Base-by-base conservation (phyloP, 1,140 invertebrate species). In the Neuroterus valhalla region DNA sequence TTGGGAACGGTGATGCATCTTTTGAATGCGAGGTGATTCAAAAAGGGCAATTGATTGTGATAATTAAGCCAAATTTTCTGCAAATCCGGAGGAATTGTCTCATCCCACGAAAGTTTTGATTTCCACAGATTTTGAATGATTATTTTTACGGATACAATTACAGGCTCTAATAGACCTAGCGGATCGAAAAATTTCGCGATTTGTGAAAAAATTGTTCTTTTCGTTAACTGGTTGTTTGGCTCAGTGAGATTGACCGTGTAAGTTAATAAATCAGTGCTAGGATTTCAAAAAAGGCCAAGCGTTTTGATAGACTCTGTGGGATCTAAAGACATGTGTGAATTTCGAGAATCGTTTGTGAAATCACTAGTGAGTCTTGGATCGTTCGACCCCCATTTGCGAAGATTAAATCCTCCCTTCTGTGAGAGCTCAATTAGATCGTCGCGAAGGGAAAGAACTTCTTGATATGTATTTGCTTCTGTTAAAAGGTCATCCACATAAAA, bases 361-460 rank as follows among this genome's bases (percentile, higher is more conserved):
- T 50, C 4, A 17, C 19, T 4, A 50, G 6, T 17, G n/a, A 50
- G 19, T 5, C 8, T 10, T 8, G 70, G 71, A 23, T 74, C n/a
- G 66, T 89, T 89, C 8, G 77, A 76, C 17, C 71, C 67, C 80
- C 83, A 84, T 71, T 81, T 82, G 23, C 74, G 66, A 10, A 81
- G 11, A 48, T 77, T 17, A 85, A 45, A 46, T 81, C 52, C 43
- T 62, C n/a, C 50, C 74, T 23, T 69, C n/a, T n/a, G n/a, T n/a
- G n/a, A n/a, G n/a, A n/a, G n/a, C n/a, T n/a, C n/a, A n/a, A n/a
- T n/a, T n/a, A n/a, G n/a, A n/a, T n/a, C n/a, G n/a, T n/a, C n/a
- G n/a, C n/a, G n/a, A n/a, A n/a, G n/a, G n/a, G n/a, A 31, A 31
- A 66, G 42, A n/a, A 69, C 45, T 75, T 76, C 70, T 21, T 72